Percentiles rank a stretch among this genome's conserved stretches.
phyloP scores from a whole-genome alignment of 2,888 invertebrate species.

The Netelia virgata region DNA sequence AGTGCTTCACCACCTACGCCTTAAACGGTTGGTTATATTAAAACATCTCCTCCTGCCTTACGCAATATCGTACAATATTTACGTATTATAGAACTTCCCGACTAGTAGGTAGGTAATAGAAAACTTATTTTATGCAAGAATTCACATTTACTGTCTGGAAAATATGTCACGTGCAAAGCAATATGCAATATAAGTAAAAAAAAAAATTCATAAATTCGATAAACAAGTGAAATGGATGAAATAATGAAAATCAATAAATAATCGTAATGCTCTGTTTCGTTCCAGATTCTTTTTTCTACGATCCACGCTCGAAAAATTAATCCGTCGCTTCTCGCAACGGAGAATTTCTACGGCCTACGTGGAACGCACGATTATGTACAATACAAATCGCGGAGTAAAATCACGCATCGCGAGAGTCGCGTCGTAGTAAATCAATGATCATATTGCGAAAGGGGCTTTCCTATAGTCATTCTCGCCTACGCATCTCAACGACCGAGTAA shows the following conservation, averaged over 20 bases:
- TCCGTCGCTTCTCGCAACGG: constrained; percentile 1
- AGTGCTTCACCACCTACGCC: background rate
- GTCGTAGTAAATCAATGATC: constrained; percentile 60
- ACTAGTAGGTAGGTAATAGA: background rate
- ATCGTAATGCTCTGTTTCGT: too few species aligned
- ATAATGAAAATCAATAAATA: too few species aligned
- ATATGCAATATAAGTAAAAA: background rate
- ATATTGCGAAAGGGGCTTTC: constrained; percentile 50
- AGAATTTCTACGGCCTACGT: background rate
- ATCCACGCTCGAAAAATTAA: background rate
- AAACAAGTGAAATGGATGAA: background rate
- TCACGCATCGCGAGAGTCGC: constrained; percentile 20
- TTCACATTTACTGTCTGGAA: background rate
- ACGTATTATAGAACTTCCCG: background rate
- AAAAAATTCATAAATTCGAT: too few species aligned
- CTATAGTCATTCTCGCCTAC: constrained; percentile 53
- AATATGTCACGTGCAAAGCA: background rate
- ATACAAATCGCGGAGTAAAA: background rate
- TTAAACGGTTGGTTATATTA: background rate
- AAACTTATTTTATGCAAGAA: background rate
- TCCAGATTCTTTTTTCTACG: background rate
- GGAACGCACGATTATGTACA: background rate
- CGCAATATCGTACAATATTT: background rate
- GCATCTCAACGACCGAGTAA: constrained; percentile 28
- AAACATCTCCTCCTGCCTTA: constrained; percentile 15